Base-by-base conservation (phyloP, 2,888 invertebrate species). In the Parapristionchus giblindavisi region DNA sequence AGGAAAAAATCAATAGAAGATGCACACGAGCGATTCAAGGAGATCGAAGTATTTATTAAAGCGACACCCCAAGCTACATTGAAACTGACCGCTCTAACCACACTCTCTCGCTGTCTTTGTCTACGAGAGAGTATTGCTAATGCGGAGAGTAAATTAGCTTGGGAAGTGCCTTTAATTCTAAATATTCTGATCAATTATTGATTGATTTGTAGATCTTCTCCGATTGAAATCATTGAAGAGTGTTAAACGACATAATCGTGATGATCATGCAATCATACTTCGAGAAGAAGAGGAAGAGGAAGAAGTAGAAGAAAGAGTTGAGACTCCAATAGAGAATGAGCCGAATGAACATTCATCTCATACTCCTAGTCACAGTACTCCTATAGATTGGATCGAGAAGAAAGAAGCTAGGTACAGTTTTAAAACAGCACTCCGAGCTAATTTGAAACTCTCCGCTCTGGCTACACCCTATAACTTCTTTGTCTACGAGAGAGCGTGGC, bases 281-380 rank as follows among this genome's bases (percentile, higher is more conserved):
- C 51, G 36, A 27, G 68, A 68, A 24, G 52, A 68, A 51, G 65
- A 65, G 29, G 68, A 68, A 21, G 68, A 68, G 68, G 68, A 52
- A 34, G 51, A 52, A 24, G n/a, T 52, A 1, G 51, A 68, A 24
- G 48, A 48, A 21, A n/a, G n/a, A n/a, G 4, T 3, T n/a, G 17
- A 8, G 8, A 36, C 24, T 34, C 34, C 5, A n/a, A 27, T 11
- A 34, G 36, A 36, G 38, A 43, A 65, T n/a, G 3, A 17, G 2
- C 63, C 43, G 17, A 65, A 43, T 27, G 0, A 36, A 6, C 3
- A 65, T 43, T 40, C 40, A 36, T 29, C 17, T 29, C 43, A 63
- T 2, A 24, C 40, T 43, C 63, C 40, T 43, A 43, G 29, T 14
- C 38, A 61, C 43, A 40, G 29, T 43, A 40, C 43, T 5, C n/a